Evolutionary conservation across 1,140 invertebrate species (phyloP).

Genomic region (Panulirus ornatus): DNA sequence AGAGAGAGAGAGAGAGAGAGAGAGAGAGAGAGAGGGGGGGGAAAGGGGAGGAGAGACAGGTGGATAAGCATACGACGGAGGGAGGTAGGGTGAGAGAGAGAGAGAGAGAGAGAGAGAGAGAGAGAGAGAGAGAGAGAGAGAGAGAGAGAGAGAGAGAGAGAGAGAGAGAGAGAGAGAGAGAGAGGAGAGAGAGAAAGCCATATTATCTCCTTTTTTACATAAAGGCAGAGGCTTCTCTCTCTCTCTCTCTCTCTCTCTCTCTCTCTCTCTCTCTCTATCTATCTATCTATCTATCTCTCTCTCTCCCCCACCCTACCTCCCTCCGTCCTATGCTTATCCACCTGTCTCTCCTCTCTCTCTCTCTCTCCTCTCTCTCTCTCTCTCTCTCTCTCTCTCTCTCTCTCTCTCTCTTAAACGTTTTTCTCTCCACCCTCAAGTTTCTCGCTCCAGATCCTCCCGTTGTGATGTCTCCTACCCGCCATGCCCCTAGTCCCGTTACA

Average conservation of each 20-base stretch:
- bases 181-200: not conserved
- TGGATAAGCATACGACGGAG: not conserved
- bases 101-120: not conserved
- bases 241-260: conserved; percentile 2
- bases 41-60: not conserved
- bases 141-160: conserved; percentile 2
- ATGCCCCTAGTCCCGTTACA: too few species aligned
- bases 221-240: not conserved
- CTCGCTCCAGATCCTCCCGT: too few species aligned
- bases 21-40: not conserved
- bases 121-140: not conserved
- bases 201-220: conserved; percentile 12
- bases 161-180: conserved; percentile 1
- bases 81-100: not conserved
- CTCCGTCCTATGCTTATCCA: not conserved
- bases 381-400: not conserved
- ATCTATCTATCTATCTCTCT: not conserved
- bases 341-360: not conserved
- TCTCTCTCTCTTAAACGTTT: too few species aligned
- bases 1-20: not conserved
- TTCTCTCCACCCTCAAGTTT: too few species aligned
- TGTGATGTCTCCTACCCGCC: too few species aligned
- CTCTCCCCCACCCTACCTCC: not conserved
- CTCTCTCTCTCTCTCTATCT: not conserved
- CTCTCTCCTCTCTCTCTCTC: not conserved